These are phyloP conservation scores for Drosophila bocqueti DNA, from an alignment of 1,140 invertebrate genomes.

Conservation along the genomic window DNA sequence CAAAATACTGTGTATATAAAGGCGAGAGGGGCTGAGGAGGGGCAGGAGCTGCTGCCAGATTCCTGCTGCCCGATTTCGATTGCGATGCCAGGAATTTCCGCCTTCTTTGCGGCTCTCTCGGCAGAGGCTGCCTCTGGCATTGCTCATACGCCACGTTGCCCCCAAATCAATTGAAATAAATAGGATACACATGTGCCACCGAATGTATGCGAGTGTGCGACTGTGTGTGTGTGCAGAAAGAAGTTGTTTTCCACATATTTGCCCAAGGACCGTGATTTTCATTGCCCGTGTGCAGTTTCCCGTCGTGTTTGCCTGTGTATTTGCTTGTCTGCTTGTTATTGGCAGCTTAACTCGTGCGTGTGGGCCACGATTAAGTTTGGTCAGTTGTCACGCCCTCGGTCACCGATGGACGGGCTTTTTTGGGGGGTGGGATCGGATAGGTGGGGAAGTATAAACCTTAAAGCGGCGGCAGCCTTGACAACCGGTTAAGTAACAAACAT, in stretches of 20 bases:
- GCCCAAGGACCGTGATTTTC: conserved; percentile 48
- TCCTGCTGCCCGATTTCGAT: conserved; percentile 32
- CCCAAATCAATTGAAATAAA: conserved; percentile 76
- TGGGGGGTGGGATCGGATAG: background rate
- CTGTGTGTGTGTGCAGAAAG: conserved; percentile 22
- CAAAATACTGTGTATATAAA: conserved; percentile 54
- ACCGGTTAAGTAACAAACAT: conserved; percentile 43
- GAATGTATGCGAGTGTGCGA: background rate
- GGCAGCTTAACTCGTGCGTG: conserved; percentile 39
- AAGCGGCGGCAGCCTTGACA: conserved; percentile 23
- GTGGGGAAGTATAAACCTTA: conserved; percentile 3
- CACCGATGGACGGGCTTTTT: conserved; percentile 1
- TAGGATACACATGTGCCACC: conserved; percentile 40
- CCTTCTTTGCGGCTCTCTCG: conserved; percentile 4
- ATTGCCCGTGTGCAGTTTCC: conserved; percentile 34
- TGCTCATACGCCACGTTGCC: conserved; percentile 56
- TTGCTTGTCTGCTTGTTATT: conserved; percentile 52
- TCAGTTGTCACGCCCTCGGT: conserved; percentile 69
- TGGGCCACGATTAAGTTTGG: conserved; percentile 55
- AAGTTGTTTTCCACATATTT: conserved; percentile 48
- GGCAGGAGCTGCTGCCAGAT: conserved; percentile 2
- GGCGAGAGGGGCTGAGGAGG: background rate
- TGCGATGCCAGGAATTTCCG: conserved; percentile 46
- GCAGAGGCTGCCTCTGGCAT: conserved; percentile 24
- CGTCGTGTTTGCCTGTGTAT: conserved; percentile 32